Conservation (phyloP, 2,113 vertebrate genomes). For the Cisticola juncidis region DNA sequence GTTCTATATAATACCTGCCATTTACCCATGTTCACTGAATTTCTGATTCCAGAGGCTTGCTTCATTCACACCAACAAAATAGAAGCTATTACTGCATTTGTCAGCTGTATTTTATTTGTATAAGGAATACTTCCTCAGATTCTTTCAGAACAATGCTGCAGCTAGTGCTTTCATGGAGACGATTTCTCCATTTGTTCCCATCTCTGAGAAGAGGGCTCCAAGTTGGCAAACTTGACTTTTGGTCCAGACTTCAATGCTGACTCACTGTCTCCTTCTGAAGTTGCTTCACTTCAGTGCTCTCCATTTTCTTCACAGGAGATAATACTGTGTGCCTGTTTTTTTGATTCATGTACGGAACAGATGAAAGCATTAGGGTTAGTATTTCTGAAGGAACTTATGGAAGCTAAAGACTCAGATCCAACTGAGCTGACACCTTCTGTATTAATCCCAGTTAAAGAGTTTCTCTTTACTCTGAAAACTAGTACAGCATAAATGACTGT, state of each 20-base stretch:
- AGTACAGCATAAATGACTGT: background rate
- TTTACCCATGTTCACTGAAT: background rate
- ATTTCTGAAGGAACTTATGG: background rate
- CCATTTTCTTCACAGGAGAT: background rate
- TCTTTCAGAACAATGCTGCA: background rate
- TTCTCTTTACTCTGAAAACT: background rate
- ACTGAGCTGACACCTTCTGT: background rate
- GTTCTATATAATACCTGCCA: background rate
- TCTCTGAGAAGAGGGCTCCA: background rate
- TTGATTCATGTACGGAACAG: background rate
- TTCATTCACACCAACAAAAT: background rate
- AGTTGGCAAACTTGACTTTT: background rate
- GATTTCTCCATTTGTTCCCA: constrained; percentile 6
- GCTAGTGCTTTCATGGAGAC: background rate
- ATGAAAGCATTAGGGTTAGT: background rate
- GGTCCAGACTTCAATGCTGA: constrained; percentile 8
- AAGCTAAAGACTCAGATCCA: background rate
- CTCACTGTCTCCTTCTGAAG: constrained; percentile 20
- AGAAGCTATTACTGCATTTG: background rate
- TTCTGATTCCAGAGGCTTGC: background rate
- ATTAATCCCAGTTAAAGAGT: background rate
- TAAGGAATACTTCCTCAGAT: background rate
- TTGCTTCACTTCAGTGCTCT: background rate
- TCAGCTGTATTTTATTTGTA: background rate
- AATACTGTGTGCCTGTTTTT: background rate